Evolutionary conservation across 2,113 vertebrate species (phyloP), one percentile per base, ranked within the genome.

Genomic region (Larimichthys polyactis): DNA sequence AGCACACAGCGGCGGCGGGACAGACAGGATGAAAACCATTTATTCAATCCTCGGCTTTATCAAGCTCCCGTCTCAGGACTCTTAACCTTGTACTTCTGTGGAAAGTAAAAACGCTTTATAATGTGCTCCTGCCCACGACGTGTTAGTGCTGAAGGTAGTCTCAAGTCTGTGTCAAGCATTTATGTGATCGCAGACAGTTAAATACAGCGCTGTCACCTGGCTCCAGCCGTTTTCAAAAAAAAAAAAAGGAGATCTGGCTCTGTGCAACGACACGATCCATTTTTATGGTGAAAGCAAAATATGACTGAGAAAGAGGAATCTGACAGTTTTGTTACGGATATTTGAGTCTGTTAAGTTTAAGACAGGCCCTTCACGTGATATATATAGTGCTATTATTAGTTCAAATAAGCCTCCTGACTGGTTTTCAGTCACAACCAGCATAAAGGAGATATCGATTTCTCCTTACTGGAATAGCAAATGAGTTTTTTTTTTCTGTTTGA

Each of bases 211-310:
- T 44, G 82, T 71, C 27, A 43, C 71, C 71, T 36, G 58, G 72
- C 66, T 81, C 75, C 68, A 74, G 70, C 58, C 11, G 3, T 65
- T 79, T 85, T 16, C n/a, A n/a, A 27, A 27, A 27, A 27, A 29
- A 20, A 74, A 58, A 63, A 76, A 52, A 55, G 57, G 19, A 36
- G 36, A 70, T 76, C 71, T 58, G 66, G 15, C 71, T 86, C 70
- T 75, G 29, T 77, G 59, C 71, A 3, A 54, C 5, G 16, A 70
- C 40, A 59, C 17, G 12, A 73, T 63, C 66, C 72, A 59, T 59
- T 73, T 81, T 55, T 63, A 77, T 70, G 79, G 20, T 86, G 64
- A 87, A 86, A 74, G 68, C 75, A 79, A 86, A 83, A 71, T 27
- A 74, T 9, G 57, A 65, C 75, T 48, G 78, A 81, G 65, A 81